phyloP scores from a whole-genome alignment of 2,888 invertebrate species.

The Ophion slaviceki region DNA sequence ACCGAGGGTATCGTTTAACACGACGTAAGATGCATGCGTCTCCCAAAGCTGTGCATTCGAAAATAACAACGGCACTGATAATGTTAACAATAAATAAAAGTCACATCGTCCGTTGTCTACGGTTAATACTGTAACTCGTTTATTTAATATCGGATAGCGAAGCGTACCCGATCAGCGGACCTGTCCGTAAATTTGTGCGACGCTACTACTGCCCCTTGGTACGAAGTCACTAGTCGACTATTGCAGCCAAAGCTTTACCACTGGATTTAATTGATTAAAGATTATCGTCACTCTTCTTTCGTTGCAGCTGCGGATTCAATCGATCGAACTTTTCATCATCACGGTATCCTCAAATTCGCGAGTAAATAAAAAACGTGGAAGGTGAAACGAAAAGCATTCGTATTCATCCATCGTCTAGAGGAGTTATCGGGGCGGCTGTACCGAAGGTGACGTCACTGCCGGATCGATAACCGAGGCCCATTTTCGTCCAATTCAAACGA shows the following conservation, averaged over 20 bases:
- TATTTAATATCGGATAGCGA: constrained; percentile 50
- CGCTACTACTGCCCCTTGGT: constrained; percentile 66
- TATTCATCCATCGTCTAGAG: neutral
- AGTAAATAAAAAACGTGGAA: neutral
- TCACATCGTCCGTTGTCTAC: constrained; percentile 39
- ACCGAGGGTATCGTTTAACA: constrained; percentile 17
- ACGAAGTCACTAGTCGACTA: constrained; percentile 9
- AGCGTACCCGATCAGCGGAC: constrained; percentile 69
- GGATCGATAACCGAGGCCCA: constrained; percentile 7
- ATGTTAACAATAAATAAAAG: neutral
- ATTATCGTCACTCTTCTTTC: neutral
- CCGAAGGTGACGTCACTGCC: neutral
- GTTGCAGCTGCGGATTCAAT: neutral
- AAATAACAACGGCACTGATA: neutral
- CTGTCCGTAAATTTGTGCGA: constrained; percentile 66
- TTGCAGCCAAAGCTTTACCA: no score
- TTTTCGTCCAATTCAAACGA: constrained; percentile 2
- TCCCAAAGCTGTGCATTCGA: constrained; percentile 28
- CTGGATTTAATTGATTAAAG: no score
- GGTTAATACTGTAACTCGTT: constrained; percentile 26
- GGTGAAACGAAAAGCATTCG: neutral
- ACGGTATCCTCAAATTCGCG: neutral
- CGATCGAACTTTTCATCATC: neutral
- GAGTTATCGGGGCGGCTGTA: neutral
- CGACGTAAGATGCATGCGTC: constrained; percentile 46